phyloP scores from a whole-genome alignment of 2,113 vertebrate genomes.

The Spermophilus dauricus region DNA sequence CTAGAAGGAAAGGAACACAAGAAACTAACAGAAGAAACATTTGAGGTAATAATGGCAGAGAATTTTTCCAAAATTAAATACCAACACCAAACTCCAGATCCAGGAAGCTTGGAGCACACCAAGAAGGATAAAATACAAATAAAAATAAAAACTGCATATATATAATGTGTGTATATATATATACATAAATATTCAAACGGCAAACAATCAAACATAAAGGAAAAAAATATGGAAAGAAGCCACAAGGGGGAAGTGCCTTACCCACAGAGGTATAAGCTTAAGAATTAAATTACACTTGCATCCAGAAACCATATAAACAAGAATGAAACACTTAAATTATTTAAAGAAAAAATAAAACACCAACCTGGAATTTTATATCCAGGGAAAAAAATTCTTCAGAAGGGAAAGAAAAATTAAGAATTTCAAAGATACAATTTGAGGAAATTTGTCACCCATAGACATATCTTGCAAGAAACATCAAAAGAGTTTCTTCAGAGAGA shows the following conservation, averaged over 20 bases:
- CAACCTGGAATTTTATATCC: background rate
- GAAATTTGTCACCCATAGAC: background rate
- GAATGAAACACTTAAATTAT: slow-evolving; percentile 7
- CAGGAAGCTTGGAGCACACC: background rate
- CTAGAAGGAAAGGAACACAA: background rate
- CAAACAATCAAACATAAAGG: background rate
- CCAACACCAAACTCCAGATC: background rate
- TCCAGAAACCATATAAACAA: background rate
- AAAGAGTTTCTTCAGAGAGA: background rate
- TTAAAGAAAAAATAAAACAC: background rate
- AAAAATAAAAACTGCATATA: background rate
- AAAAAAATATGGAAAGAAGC: background rate
- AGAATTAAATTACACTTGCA: background rate
- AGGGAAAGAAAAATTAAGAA: background rate
- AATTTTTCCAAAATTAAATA: slow-evolving; percentile 45
- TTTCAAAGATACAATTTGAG: background rate
- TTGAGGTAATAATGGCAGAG: background rate
- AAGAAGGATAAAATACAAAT: background rate
- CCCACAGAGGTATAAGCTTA: background rate
- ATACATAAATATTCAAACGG: background rate
- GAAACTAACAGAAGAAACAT: background rate
- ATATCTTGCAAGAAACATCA: background rate
- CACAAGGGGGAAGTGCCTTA: background rate
- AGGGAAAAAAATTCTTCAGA: slow-evolving; percentile 12
- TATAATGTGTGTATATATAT: too few species aligned